A percentile compares a stretch with the other conserved stretches of the same genome.
Evolutionary conservation across 2,888 invertebrate genomes (phyloP).

Genomic region (Pyrrhia umbra): DNA sequence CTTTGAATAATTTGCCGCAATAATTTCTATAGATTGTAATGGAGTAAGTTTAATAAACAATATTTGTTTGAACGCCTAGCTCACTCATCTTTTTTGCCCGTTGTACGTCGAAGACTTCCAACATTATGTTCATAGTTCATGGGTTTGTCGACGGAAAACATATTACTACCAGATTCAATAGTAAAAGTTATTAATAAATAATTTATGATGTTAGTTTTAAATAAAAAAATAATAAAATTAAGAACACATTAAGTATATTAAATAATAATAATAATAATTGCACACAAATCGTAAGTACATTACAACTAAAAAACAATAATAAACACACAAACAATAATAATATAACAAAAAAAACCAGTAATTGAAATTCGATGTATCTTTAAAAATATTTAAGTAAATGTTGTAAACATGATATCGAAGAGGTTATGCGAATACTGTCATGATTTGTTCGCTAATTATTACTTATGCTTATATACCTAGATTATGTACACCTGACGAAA

Average conservation of each 20-base stretch:
- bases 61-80: too few species aligned
- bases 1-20: too few species aligned
- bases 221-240: conserved; percentile 14
- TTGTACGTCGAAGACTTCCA: too few species aligned
- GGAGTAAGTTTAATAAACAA: too few species aligned
- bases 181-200: too few species aligned
- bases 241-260: conserved; percentile 56
- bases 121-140: too few species aligned
- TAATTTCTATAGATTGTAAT: too few species aligned
- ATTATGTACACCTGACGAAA: conserved; percentile 7
- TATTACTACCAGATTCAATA: too few species aligned
- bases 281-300: conserved; percentile 69
- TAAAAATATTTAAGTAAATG: conserved; percentile 59
- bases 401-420: conserved; percentile 46
- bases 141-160: too few species aligned
- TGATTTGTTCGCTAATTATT: conserved; percentile 66
- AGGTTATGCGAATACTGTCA: conserved; percentile 72
- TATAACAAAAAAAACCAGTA: conserved; percentile 59
- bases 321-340: conserved; percentile 54
- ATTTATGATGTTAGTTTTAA: conserved; percentile 1
- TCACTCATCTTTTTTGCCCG: too few species aligned
- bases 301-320: conserved; percentile 64
- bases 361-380: conserved; percentile 67
- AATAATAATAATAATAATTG: conserved; percentile 67
- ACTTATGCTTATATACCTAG: conserved; percentile 27